These are phyloP conservation scores for Atractosteus spatula DNA, from an alignment of 2,113 vertebrate genomes.

Conservation along the genomic window DNA sequence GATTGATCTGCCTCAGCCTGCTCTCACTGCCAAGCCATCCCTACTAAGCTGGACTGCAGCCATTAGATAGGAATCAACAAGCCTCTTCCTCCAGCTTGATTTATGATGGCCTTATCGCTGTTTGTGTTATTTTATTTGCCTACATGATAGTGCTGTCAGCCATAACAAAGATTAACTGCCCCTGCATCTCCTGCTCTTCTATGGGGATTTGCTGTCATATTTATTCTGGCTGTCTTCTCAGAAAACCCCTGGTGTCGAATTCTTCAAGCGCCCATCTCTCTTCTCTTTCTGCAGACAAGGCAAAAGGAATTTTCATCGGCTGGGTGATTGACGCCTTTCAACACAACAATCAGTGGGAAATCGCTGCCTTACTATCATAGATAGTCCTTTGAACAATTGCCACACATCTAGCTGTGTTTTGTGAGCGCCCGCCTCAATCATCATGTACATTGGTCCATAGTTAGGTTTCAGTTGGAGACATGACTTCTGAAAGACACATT, in stretches of 20 bases:
- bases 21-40: conserved; percentile 5
- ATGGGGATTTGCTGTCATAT: conserved; percentile 38
- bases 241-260: conserved; percentile 12
- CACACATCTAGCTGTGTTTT: too few species aligned
- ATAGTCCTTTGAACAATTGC: too few species aligned
- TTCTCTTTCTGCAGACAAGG: not conserved
- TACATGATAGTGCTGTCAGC: conserved; percentile 52
- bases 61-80: conserved; percentile 39
- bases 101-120: conserved; percentile 37
- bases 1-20: not conserved
- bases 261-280: not conserved
- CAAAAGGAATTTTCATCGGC: not conserved
- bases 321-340: too few species aligned
- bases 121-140: conserved; percentile 49
- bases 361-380: too few species aligned
- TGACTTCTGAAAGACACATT: too few species aligned
- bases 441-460: too few species aligned
- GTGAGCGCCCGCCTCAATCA: too few species aligned
- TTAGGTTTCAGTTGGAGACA: too few species aligned
- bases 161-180: conserved; percentile 49
- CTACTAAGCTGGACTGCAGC: conserved; percentile 12
- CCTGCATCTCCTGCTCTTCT: conserved; percentile 23
- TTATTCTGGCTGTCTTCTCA: conserved; percentile 28
- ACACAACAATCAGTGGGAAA: too few species aligned
- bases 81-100: conserved; percentile 38